Evolutionary conservation across 2,888 invertebrate genomes (phyloP).

Genomic region (Steromphala cineraria): DNA sequence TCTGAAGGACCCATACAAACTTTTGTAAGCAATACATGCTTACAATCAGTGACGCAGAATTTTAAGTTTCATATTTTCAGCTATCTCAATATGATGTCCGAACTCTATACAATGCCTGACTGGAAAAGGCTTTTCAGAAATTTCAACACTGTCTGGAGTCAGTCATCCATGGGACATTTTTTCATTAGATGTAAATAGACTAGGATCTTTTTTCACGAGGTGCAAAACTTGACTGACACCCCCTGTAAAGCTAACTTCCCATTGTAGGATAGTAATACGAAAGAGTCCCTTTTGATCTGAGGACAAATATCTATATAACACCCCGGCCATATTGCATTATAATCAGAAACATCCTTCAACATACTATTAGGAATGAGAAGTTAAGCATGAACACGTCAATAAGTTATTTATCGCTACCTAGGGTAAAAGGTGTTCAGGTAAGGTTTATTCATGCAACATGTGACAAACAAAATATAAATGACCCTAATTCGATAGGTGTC

Average conservation of each 20-base stretch:
- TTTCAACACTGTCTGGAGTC: neutral
- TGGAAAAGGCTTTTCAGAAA: neutral
- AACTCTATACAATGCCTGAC: neutral
- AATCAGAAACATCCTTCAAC: neutral
- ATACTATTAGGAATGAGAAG: neutral
- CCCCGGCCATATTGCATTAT: neutral
- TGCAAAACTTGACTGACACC: conserved; percentile 1
- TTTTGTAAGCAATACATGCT: too few relatives aligned
- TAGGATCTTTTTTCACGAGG: neutral
- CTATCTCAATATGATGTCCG: neutral
- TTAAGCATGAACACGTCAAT: neutral
- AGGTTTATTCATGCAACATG: neutral
- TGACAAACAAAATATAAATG: neutral
- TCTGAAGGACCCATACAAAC: too few relatives aligned
- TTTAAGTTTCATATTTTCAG: neutral
- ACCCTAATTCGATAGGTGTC: neutral
- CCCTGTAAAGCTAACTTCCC: neutral
- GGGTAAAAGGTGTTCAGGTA: neutral
- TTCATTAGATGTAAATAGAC: neutral
- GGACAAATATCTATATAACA: neutral
- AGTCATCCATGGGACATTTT: neutral
- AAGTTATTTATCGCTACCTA: neutral
- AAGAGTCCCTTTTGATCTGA: neutral
- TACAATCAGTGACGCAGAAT: neutral
- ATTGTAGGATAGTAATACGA: neutral